Percentiles rank a stretch among this genome's conserved stretches.
Evolutionary conservation across 1,140 invertebrate genomes (phyloP).

Genomic region (Frieseomelitta varia): DNA sequence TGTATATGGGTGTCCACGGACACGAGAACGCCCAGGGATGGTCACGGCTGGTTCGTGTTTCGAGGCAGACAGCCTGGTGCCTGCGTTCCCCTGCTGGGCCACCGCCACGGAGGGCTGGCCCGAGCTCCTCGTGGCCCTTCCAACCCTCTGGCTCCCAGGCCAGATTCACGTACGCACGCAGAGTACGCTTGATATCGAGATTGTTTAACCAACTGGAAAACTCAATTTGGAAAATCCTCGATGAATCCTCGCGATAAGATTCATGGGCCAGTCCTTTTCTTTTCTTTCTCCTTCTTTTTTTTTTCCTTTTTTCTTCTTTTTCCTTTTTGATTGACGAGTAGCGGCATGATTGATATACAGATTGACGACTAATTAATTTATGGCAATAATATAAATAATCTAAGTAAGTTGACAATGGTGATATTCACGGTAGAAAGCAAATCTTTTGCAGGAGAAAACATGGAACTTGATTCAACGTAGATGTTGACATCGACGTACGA

Average conservation of each 20-base stretch:
- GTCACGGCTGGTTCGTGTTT: slow-evolving; percentile 47
- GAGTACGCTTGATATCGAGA: slow-evolving; percentile 20
- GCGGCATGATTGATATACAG: no score
- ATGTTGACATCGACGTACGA: no score
- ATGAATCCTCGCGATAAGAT: slow-evolving; percentile 16
- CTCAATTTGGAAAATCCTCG: slow-evolving; percentile 53
- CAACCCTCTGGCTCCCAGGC: slow-evolving; percentile 21
- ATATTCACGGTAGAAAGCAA: no score
- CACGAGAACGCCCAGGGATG: slow-evolving; percentile 57
- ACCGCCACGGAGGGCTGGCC: slow-evolving; percentile 50
- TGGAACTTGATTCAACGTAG: not conserved
- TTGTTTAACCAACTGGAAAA: slow-evolving; percentile 48
- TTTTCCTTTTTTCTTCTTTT: not conserved
- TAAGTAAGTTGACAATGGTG: no score
- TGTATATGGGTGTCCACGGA: slow-evolving; percentile 39
- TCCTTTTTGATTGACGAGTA: not conserved
- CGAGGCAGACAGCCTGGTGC: slow-evolving; percentile 79
- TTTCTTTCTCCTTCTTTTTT: not conserved
- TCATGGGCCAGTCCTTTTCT: no score
- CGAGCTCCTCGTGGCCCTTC: slow-evolving; percentile 29
- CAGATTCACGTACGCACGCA: not conserved
- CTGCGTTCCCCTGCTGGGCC: slow-evolving; percentile 73
- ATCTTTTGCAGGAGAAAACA: no score
- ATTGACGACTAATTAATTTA: no score
- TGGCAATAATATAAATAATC: no score